Percentiles rank a stretch among this genome's conserved stretches.
phyloP scores from a whole-genome alignment of 2,113 vertebrate genomes.

The Xerus inauris region DNA sequence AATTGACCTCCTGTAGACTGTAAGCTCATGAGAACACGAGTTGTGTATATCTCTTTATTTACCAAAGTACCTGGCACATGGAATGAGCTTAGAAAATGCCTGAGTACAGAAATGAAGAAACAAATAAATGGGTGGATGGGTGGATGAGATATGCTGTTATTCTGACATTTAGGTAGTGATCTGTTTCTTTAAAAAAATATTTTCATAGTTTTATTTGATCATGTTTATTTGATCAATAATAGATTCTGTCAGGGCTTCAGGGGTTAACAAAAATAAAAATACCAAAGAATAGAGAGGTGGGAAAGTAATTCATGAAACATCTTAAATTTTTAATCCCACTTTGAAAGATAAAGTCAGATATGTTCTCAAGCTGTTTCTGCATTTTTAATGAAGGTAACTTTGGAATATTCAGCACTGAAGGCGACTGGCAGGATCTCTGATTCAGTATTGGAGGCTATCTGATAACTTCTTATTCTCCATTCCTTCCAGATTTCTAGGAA shows the following conservation, averaged over 20 bases:
- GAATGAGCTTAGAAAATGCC: background rate
- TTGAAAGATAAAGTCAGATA: conserved; percentile 63
- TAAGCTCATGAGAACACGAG: background rate
- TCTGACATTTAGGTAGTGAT: background rate
- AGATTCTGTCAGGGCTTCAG: background rate
- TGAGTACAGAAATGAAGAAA: background rate
- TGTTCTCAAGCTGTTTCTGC: conserved; percentile 73
- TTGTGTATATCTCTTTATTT: background rate
- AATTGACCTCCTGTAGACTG: background rate
- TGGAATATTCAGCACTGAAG: conserved; percentile 61
- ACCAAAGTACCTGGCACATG: background rate
- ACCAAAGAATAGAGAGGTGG: conserved; percentile 64
- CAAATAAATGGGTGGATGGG: no score
- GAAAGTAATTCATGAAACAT: conserved; percentile 75
- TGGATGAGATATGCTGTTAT: background rate
- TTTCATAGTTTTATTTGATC: conserved; percentile 79
- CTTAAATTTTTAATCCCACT: conserved; percentile 71
- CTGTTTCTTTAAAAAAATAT: conserved; percentile 75
- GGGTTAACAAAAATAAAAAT: conserved; percentile 56
- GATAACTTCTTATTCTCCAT: conserved; percentile 52
- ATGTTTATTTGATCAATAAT: conserved; percentile 69
- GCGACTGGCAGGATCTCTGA: conserved; percentile 16
- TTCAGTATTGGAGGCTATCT: background rate
- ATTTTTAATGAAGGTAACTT: conserved; percentile 70
- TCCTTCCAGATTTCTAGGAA: conserved; percentile 64